Percentiles rank a stretch among this genome's conserved stretches.
These are phyloP conservation scores for Grapholita molesta DNA, from an alignment of 1,140 invertebrate genomes.

Conservation along the genomic window DNA sequence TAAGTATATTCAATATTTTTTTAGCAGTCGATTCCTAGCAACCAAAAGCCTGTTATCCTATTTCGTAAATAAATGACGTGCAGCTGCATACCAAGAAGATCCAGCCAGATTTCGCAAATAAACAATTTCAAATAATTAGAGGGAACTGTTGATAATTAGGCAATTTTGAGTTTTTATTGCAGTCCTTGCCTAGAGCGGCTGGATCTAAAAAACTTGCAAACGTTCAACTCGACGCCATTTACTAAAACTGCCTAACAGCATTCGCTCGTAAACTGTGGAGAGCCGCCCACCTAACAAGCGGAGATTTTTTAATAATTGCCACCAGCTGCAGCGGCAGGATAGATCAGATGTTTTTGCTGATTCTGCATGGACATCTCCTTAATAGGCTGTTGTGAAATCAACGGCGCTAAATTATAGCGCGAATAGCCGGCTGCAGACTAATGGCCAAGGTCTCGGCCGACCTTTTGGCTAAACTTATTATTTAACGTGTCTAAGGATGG, in stretches of 20 bases:
- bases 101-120: not conserved
- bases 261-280: constrained; percentile 34
- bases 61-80: not conserved
- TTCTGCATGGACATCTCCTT: constrained; percentile 41
- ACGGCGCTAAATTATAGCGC: constrained; percentile 44
- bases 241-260: constrained; percentile 36
- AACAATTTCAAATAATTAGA: not conserved
- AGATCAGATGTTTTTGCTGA: constrained; percentile 40
- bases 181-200: constrained; percentile 32
- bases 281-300: constrained; percentile 47
- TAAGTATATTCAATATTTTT: not conserved
- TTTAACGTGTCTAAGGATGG: not conserved
- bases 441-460: not conserved
- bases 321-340: constrained; percentile 43
- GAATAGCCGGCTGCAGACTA: not conserved
- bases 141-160: not conserved
- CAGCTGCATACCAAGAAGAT: not conserved
- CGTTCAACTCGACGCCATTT: constrained; percentile 24
- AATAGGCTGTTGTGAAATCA: constrained; percentile 51
- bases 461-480: not conserved
- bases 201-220: constrained; percentile 36
- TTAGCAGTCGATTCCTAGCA: not conserved
- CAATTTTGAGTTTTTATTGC: constrained; percentile 25
- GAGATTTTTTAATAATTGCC: constrained; percentile 46
- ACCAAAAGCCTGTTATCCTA: not conserved